Base-by-base conservation (phyloP, 2,113 vertebrate genomes). In the Marmota monax region DNA sequence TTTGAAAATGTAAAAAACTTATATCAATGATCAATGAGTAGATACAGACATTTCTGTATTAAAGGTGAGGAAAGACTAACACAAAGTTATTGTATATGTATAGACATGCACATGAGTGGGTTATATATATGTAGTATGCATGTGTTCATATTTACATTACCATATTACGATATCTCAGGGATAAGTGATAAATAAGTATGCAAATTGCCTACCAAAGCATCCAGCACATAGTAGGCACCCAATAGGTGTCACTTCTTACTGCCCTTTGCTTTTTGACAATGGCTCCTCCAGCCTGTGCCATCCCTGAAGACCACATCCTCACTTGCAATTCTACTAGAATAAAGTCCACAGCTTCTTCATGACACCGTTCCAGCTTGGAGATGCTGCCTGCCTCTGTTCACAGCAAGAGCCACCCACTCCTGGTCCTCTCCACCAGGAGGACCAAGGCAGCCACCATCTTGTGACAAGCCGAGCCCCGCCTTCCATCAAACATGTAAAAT, bases 41-140 rank as follows among this genome's bases (percentile, higher is more conserved):
- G 18, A 78, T 69, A 63, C 5, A 86, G 14, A 27, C 14, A 37
- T 90, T 84, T 79, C 18, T 45, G 37, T n/a, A 16, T 88, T 53
- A 69, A 73, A 94, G 53, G 29, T 25, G 82, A 94, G 22, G 29
- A 92, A 70, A 61, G 13, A 93, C 25, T 77, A n/a, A n/a, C 8
- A 82, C 5, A 67, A 48, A 84, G 14, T 84, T 69, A 77, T 39
- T 73, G 16, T 39, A 20, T 73, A 12, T 37, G 34, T 53, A 45
- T 70, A 72, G 14, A 13, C 27, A 3, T 48, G 5, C 67, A 14
- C 42, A 2, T 11, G 5, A 51, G 4, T 65, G 32, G 51, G 25
- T 10, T 61, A 25, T 37, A 42, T 88, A 10, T 29, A 1, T 32
- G 4, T 18, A 13, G 2, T 0, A 2, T 48, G 7, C n/a, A 9